Evolutionary conservation across 2,797 vertebrate genomes (phyloP).

Genomic region (Ispidina lecontei): DNA sequence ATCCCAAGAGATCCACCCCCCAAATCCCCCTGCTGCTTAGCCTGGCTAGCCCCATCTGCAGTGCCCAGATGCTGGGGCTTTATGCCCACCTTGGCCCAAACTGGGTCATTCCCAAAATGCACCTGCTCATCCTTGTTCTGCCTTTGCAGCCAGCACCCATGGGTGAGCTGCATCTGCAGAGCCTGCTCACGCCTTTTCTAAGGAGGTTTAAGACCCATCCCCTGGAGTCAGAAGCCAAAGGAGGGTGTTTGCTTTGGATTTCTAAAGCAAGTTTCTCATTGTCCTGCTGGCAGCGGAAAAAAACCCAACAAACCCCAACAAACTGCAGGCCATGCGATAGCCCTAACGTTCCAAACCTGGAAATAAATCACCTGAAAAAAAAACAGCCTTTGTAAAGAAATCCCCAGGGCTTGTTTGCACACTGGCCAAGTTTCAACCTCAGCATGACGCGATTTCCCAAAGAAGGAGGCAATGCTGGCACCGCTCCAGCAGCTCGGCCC

Average conservation of each 20-base stretch:
- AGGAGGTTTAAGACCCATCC: not conserved
- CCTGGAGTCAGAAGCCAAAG: not conserved
- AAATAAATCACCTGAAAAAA: slow-evolving; percentile 27
- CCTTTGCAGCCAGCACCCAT: not conserved
- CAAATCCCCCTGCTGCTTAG: rapidly evolving
- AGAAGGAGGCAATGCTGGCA: not conserved
- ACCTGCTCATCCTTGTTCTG: not conserved
- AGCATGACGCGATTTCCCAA: not conserved
- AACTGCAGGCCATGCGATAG: not conserved
- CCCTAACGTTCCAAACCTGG: not conserved
- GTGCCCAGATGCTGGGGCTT: rapidly evolving
- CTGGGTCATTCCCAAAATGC: not conserved
- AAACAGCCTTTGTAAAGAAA: slow-evolving; percentile 36
- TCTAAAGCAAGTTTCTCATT: not conserved
- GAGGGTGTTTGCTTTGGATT: not conserved
- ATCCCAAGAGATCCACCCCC: not conserved
- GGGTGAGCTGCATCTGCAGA: not conserved
- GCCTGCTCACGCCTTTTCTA: not conserved
- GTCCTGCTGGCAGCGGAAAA: not conserved
- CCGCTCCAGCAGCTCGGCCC: not conserved
- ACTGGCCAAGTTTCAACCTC: not conserved
- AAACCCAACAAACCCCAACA: not conserved
- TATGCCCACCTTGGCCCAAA: rapidly evolving
- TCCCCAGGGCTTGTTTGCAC: slow-evolving; percentile 13
- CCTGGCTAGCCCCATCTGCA: not conserved